phyloP scores from a whole-genome alignment of 1,140 invertebrate genomes.

The Neodiprion pinetum region DNA sequence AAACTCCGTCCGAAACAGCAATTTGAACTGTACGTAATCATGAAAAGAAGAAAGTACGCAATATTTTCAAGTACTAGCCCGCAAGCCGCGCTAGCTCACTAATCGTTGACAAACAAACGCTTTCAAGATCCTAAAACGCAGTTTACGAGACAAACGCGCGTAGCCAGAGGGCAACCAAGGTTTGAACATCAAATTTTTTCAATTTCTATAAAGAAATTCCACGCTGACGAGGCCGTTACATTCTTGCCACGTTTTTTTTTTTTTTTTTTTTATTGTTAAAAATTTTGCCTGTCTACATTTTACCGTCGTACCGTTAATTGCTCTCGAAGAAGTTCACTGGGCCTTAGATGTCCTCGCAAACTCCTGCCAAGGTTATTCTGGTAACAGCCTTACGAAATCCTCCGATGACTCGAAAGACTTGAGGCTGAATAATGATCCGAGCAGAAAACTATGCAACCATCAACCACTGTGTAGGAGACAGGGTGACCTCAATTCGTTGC shows the following conservation, averaged over 20 bases:
- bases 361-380: neutral
- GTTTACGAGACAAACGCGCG: too few species aligned
- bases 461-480: neutral
- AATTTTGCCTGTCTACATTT: neutral
- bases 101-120: too few species aligned
- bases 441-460: neutral
- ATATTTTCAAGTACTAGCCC: too few species aligned
- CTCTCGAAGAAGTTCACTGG: neutral
- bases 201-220: constrained; percentile 22
- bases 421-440: neutral
- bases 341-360: neutral
- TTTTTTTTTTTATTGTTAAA: constrained; percentile 8
- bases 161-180: too few species aligned
- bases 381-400: neutral
- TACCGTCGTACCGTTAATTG: neutral
- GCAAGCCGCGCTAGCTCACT: too few species aligned
- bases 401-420: neutral
- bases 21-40: too few species aligned
- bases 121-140: too few species aligned
- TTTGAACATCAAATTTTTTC: constrained; percentile 11
- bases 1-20: too few species aligned
- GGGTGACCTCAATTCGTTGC: neutral
- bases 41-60: too few species aligned
- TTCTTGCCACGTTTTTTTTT: constrained; percentile 19
- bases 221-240: constrained; percentile 15